Evolutionary conservation across 2,113 vertebrate species (phyloP), one percentile per base, ranked within the genome.

Genomic region (Eublepharis macularius): DNA sequence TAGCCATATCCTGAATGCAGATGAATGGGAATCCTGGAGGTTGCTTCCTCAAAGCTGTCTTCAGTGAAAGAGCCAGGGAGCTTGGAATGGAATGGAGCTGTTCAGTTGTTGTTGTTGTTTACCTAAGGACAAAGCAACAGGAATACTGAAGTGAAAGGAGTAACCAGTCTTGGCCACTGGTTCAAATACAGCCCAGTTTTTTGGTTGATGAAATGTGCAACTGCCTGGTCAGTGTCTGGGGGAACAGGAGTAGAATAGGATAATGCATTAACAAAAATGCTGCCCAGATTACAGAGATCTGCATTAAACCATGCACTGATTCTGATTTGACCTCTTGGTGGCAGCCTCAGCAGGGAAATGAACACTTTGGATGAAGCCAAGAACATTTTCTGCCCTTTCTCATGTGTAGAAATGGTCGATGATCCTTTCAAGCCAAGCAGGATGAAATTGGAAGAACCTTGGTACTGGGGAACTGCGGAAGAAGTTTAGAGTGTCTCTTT

Each of bases 151-250:
- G 1, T 82, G 74, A 0, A 1, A 65, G 81, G 85, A 75, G 19
- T 82, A 85, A 81, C 16, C 75, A 51, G 83, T 91, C 81, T 60
- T 76, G 88, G 12, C 83, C 73, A 69, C 39, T 16, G 43, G 54
- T 43, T 43, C 65, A 86, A 68, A 10, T 4, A 16, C 68, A 81
- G 43, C 34, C 29, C 60, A 81, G 57, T 26, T 81, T 81, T 74
- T 0, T 80, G 76, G 78, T 24, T 73, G 74, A 21, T 39, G 34
- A 41, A 87, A 75, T n/a, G 81, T 36, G 16, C 88, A 90, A 80
- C 65, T 63, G 73, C 29, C 17, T 66, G 26, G 32, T 78, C 41
- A 4, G 57, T 83, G 26, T 5, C 7, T 89, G 80, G 70, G 16
- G 76, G 17, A 26, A 41, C 39, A 77, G 80, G 12, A 29, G 26